phyloP scores from a whole-genome alignment of 2,888 invertebrate genomes.

The Eurois occulta region DNA sequence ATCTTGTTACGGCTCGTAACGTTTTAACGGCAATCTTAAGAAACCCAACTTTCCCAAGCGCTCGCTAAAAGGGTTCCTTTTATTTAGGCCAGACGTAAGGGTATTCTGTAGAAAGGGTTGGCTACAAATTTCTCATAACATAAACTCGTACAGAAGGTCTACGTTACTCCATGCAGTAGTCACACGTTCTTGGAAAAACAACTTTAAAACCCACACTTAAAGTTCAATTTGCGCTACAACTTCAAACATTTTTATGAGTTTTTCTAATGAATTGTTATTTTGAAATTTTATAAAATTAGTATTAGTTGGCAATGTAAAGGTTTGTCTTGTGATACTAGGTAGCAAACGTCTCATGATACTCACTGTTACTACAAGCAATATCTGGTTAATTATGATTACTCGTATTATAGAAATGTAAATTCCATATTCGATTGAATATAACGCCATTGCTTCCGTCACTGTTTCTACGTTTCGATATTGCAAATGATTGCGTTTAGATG shows the following conservation, averaged over 20 bases:
- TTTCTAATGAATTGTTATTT: neutral
- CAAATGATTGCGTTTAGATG: too few species aligned
- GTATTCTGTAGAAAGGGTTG: conserved; percentile 24
- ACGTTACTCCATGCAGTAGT: neutral
- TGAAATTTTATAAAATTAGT: neutral
- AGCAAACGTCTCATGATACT: too few species aligned
- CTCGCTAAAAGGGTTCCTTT: conserved; percentile 46
- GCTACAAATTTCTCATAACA: neutral
- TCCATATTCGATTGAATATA: too few species aligned
- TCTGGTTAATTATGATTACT: too few species aligned
- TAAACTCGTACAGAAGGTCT: neutral
- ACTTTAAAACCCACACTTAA: neutral
- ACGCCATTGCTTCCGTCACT: too few species aligned
- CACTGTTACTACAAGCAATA: too few species aligned
- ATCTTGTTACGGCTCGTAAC: conserved; percentile 22
- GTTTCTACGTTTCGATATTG: too few species aligned
- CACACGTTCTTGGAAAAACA: neutral
- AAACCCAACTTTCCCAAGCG: conserved; percentile 14
- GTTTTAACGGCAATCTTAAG: conserved; percentile 29
- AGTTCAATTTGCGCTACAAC: neutral
- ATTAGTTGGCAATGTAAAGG: too few species aligned
- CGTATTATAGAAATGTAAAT: too few species aligned
- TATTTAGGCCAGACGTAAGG: conserved; percentile 32
- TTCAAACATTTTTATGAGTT: neutral
- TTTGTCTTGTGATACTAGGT: too few species aligned